Evolutionary conservation across 1,140 invertebrate genomes (phyloP), one percentile per base, ranked within the genome.

Genomic region (Lethocerus indicus): DNA sequence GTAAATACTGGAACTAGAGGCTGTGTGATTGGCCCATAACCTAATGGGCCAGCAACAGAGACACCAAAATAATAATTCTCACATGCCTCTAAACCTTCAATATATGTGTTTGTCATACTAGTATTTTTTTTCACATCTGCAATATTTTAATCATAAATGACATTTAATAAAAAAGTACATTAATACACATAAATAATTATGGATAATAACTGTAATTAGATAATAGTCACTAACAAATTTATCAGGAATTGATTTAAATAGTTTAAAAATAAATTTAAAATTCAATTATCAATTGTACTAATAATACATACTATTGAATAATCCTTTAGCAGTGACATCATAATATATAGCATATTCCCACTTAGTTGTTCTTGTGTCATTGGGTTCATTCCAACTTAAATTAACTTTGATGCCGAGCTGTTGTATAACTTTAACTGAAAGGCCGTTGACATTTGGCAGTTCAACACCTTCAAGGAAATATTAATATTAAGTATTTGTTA

Each of bases 51-150:
- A 27, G 75, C 63, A 1, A 87, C 59, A 0, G 78, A 80, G n/a
- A 87, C 75, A 9, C 72, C 71, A 59, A 87, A 78, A 13, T 78
- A 58, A 57, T 87, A 88, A 0, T 65, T 71, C 56, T 81, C 78
- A 58, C 85, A 88, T 2, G 81, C 71, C 42, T 76, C 70, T 51
- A 89, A 60, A 52, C 75, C 64, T 14, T 70, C 66, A 6, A 86
- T 66, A 1, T 70, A 67, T 1, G 72, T 64, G 2, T 70, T 71
- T 1, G 73, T 67, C 45, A 77, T 69, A 1, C 63, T 66, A 0
- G 80, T 84, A 16, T 65, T 56, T 24, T 71, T 57, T 52, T 66
- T 66, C 16, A 69, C 66, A 55, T 69, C 74, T 78, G 53, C 2
- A 67, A 52, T 20, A 35, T 13, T n/a, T n/a, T 12, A 32, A 32